A percentile compares a stretch with the other conserved stretches of the same genome.
These are phyloP conservation scores for Clepsis dumicolana DNA, from an alignment of 2,888 invertebrate species.

Conservation along the genomic window DNA sequence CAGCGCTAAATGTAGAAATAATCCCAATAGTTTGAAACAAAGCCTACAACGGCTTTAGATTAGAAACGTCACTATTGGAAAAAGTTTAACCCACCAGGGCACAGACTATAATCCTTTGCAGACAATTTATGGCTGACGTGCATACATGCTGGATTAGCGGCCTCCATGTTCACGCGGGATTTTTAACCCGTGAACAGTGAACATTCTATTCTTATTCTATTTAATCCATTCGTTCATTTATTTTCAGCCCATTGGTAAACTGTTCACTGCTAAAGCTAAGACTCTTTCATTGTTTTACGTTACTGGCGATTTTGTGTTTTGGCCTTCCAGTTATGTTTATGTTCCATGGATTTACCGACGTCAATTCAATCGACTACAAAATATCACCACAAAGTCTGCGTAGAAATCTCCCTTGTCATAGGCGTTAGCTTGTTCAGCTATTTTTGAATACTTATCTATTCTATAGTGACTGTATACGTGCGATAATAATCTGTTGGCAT, in stretches of 20 bases:
- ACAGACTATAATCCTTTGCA: slow-evolving; percentile 13
- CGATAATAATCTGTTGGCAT: no score
- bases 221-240: background rate
- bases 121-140: slow-evolving; percentile 26
- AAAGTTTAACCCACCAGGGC: slow-evolving; percentile 13
- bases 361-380: no score
- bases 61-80: slow-evolving; percentile 13
- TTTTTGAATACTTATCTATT: no score
- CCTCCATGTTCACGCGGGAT: slow-evolving; percentile 3
- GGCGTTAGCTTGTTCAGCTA: no score
- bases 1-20: background rate
- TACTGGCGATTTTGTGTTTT: background rate
- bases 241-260: background rate
- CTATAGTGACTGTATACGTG: no score
- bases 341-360: no score
- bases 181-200: slow-evolving; percentile 1
- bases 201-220: background rate
- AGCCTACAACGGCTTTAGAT: background rate
- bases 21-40: background rate
- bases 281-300: background rate
- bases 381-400: no score
- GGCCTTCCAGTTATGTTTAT: no score
- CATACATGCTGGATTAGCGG: slow-evolving; percentile 18
- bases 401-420: no score
- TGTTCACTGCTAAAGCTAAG: background rate